Percentiles rank a stretch among this genome's conserved stretches.
These are phyloP conservation scores for Hirundo rustica DNA, from an alignment of 2,797 vertebrate genomes.

Conservation along the genomic window DNA sequence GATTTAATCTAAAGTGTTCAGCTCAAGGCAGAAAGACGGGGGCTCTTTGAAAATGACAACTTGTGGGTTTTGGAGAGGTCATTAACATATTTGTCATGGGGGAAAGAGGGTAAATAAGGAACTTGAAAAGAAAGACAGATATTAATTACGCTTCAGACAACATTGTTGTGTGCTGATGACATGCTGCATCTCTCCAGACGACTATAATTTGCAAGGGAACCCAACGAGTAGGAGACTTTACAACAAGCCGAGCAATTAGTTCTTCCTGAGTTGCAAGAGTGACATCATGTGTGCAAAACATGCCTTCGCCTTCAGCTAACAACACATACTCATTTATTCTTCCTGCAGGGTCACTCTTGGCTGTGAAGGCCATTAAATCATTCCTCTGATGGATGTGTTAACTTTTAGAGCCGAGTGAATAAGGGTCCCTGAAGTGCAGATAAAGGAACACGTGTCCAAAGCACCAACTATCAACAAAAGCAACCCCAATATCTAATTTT, in stretches of 20 bases:
- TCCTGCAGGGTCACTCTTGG: slow-evolving; percentile 28
- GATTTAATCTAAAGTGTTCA: slow-evolving; percentile 39
- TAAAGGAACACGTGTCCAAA: neutral
- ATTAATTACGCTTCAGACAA: slow-evolving; percentile 64
- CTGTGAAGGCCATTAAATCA: slow-evolving; percentile 14
- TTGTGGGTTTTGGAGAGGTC: slow-evolving; percentile 47
- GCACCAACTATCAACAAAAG: neutral
- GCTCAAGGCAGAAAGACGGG: slow-evolving; percentile 51
- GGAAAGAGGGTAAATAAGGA: slow-evolving; percentile 61
- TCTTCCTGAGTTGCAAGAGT: slow-evolving; percentile 70
- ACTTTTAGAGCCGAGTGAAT: neutral
- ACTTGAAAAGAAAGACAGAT: slow-evolving; percentile 65
- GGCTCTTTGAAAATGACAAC: slow-evolving; percentile 64
- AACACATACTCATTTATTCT: slow-evolving; percentile 27
- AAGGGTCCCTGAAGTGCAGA: neutral
- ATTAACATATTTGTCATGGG: slow-evolving; percentile 65
- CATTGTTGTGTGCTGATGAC: slow-evolving; percentile 64
- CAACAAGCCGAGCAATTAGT: slow-evolving; percentile 59
- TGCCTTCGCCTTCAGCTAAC: slow-evolving; percentile 61
- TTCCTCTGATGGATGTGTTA: neutral
- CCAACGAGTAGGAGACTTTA: slow-evolving; percentile 45
- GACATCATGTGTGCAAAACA: slow-evolving; percentile 71
- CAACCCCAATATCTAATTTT: neutral
- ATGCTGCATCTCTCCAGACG: slow-evolving; percentile 23
- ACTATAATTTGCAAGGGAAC: slow-evolving; percentile 60